Evolutionary conservation across 2,888 invertebrate species (phyloP).

Genomic region (Boloria euphrosyne): DNA sequence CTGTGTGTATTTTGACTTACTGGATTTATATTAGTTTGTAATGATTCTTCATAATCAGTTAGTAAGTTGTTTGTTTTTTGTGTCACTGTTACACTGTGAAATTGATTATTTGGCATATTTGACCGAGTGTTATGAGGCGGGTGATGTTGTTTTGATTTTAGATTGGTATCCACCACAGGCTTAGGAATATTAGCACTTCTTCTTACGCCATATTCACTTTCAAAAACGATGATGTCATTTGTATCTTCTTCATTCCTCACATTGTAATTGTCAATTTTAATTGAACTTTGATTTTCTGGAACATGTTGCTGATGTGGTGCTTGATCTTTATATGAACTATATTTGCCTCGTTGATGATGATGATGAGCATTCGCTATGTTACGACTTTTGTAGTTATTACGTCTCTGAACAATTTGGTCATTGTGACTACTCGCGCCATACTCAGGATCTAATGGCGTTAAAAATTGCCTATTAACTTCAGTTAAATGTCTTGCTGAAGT

Average conservation of each 20-base stretch:
- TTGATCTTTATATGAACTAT: not conserved
- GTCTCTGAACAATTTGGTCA: conserved; percentile 12
- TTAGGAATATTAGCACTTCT: not conserved
- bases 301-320: not conserved
- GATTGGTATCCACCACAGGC: not conserved
- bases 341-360: not conserved
- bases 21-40: conserved; percentile 1
- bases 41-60: conserved; percentile 1
- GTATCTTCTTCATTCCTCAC: not conserved
- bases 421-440: not conserved
- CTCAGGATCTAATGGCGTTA: conserved; percentile 8
- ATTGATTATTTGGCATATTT: not conserved
- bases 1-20: not conserved
- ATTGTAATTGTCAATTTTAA: not conserved
- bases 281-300: not conserved
- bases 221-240: not conserved
- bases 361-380: not conserved
- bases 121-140: not conserved
- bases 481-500: conserved; percentile 25
- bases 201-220: conserved; percentile 4
- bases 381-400: conserved; percentile 21
- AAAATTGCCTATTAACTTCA: conserved; percentile 22
- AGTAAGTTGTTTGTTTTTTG: not conserved
- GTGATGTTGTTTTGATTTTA: not conserved
- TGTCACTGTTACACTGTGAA: not conserved